Evolutionary conservation across 2,888 invertebrate genomes (phyloP), one percentile per base, ranked within the genome.

Genomic region (Dascillus cervinus): DNA sequence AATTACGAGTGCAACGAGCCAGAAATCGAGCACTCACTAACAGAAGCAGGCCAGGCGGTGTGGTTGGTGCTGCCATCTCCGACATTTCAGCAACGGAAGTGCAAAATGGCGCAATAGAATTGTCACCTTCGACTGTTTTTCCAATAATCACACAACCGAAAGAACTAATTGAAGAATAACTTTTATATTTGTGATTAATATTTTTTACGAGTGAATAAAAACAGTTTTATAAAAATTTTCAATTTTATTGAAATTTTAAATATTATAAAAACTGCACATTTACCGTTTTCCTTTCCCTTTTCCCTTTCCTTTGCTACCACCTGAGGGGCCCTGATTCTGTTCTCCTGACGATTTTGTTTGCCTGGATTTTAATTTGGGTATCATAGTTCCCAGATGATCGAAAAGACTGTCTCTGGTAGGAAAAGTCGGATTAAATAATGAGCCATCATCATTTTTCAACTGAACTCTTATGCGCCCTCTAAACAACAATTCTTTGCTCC

Each of bases 381-480:
- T 95, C 60, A 79, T 86, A 48, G 81, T 78, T 10, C 85, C 85
- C 38, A 91, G 66, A 60, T 84, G 80, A 31, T 73, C 57, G 70
- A 94, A 73, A 2, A 96, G 58, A 23, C 85, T 78, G 45, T 88
- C 83, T 43, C 91, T 75, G 1, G 79, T 77, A 1, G 82, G 71
- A 52, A 82, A 84, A 20, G 81, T 76, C 0, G 77, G 60, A 56
- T 82, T 80, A 13, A 79, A 66, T 1, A 82, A 78, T 11, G 77
- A 69, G 0, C 90, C 92, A 64, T 94, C 88, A 56, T 92, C 90
- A 61, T 90, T 85, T 58, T 82, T 89, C 37, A 98, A 65, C 58
- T 97, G 95, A 1, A 98, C 83, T 31, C 96, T 73, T 41, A 98
- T 84, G 35, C 97, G 75, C 1, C 97, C 97, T 45, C 89, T 74